A percentile compares a stretch with the other conserved stretches of the same genome.
These are phyloP conservation scores for Anolis carolinensis DNA, from an alignment of 2,113 vertebrate species.

Conservation along the genomic window DNA sequence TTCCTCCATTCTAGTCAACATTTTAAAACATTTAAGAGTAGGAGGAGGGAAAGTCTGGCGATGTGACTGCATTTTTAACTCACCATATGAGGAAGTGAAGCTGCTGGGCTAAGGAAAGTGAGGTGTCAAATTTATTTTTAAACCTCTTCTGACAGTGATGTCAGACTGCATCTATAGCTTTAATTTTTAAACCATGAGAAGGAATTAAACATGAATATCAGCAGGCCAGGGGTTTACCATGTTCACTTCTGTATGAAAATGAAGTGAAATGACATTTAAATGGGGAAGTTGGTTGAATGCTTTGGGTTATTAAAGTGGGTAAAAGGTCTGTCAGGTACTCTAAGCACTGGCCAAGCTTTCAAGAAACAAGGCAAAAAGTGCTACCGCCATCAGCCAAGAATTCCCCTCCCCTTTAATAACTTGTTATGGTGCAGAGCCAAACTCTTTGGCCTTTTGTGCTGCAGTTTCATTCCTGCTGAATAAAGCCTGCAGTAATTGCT, in stretches of 20 bases:
- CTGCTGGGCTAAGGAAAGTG: neutral
- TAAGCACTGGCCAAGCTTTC: slow-evolving; percentile 5
- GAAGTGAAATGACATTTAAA: neutral
- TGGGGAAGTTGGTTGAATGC: slow-evolving; percentile 9
- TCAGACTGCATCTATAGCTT: slow-evolving; percentile 21
- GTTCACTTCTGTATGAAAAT: slow-evolving; percentile 10
- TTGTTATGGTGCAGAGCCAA: slow-evolving; percentile 24
- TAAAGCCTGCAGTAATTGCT: slow-evolving; percentile 44
- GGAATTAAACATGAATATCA: slow-evolving; percentile 25
- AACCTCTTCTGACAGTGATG: slow-evolving; percentile 41
- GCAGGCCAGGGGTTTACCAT: slow-evolving; percentile 1
- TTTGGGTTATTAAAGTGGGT: slow-evolving; percentile 17
- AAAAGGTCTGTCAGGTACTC: neutral
- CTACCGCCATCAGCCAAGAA: slow-evolving; percentile 17
- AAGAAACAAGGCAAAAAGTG: slow-evolving; percentile 36
- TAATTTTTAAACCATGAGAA: neutral
- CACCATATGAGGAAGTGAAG: slow-evolving; percentile 11
- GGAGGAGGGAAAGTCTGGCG: neutral
- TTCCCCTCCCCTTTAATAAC: slow-evolving; percentile 20
- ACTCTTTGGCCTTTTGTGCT: slow-evolving; percentile 53
- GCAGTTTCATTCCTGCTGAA: slow-evolving; percentile 37
- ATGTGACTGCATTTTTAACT: slow-evolving; percentile 10
- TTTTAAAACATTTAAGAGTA: neutral
- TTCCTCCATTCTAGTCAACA: neutral
- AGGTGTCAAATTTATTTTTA: slow-evolving; percentile 20